Conservation (phyloP, 2,888 invertebrate species). For the Hydroisotoma schaefferi region DNA sequence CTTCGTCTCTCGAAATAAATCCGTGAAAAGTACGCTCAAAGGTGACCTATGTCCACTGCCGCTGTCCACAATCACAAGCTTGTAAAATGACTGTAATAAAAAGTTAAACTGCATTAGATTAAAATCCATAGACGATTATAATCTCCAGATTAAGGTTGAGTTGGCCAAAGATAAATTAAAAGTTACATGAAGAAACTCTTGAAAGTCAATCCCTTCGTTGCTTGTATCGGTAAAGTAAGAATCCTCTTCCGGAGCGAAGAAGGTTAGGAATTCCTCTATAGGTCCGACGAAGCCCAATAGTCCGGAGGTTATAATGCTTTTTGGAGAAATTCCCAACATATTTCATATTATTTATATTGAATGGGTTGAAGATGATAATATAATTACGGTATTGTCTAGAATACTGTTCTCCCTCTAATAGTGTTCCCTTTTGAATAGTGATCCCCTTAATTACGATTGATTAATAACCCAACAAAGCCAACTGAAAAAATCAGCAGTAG, state of each 20-base stretch:
- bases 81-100: neutral
- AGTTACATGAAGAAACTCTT: neutral
- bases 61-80: neutral
- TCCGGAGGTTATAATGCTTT: neutral
- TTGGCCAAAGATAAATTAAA: neutral
- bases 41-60: neutral
- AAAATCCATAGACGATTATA: too few relatives aligned
- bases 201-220: slow-evolving; percentile 6
- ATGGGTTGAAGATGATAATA: too few relatives aligned
- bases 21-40: neutral
- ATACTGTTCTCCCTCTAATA: too few relatives aligned
- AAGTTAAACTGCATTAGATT: too few relatives aligned
- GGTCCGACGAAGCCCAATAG: neutral
- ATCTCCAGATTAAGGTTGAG: too few relatives aligned
- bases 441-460: too few relatives aligned
- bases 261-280: neutral
- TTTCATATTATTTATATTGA: too few relatives aligned
- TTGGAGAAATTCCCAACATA: neutral
- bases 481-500: too few relatives aligned
- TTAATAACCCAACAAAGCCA: too few relatives aligned
- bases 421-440: too few relatives aligned
- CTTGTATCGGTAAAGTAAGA: neutral
- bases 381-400: too few relatives aligned
- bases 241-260: neutral
- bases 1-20: neutral